Percentiles rank a stretch among this genome's conserved stretches.
Conservation (phyloP, 1,140 invertebrate species). For the Antheraea pernyi region DNA sequence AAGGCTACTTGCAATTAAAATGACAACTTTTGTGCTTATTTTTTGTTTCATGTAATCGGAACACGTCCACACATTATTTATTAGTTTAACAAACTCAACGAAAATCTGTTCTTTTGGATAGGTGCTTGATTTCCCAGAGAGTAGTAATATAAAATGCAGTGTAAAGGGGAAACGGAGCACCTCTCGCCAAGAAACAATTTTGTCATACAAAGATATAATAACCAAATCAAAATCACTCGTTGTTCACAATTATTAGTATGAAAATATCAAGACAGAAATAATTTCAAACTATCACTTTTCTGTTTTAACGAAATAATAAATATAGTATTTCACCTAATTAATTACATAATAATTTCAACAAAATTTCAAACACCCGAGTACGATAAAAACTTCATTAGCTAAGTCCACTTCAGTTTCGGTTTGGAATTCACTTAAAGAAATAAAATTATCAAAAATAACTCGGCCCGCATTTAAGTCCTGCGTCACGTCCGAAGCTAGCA, state of each 20-base stretch:
- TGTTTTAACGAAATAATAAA: conserved; percentile 74
- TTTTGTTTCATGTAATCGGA: conserved; percentile 31
- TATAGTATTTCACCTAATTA: conserved; percentile 76
- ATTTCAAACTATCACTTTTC: conserved; percentile 71
- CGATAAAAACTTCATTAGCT: conserved; percentile 67
- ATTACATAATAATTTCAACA: conserved; percentile 79
- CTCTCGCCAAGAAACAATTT: conserved; percentile 22
- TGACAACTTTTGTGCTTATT: background rate
- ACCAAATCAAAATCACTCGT: conserved; percentile 51
- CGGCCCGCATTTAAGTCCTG: conserved; percentile 71
- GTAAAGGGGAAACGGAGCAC: background rate
- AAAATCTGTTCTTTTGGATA: conserved; percentile 6
- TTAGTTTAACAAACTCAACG: conserved; percentile 16
- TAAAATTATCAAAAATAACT: conserved; percentile 79
- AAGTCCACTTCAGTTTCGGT: conserved; percentile 68
- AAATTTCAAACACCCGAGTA: conserved; percentile 76
- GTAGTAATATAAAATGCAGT: background rate
- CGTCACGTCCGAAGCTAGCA: conserved; percentile 77
- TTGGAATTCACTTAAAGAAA: conserved; percentile 75
- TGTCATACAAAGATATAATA: conserved; percentile 35
- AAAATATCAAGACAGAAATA: conserved; percentile 79
- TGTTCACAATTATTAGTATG: conserved; percentile 52
- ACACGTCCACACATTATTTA: conserved; percentile 52
- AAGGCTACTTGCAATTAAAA: background rate
- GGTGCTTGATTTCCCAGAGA: background rate